Evolutionary conservation across 2,797 vertebrate genomes (phyloP), one percentile per base, ranked within the genome.

Genomic region (Hydrolagus colliei): DNA sequence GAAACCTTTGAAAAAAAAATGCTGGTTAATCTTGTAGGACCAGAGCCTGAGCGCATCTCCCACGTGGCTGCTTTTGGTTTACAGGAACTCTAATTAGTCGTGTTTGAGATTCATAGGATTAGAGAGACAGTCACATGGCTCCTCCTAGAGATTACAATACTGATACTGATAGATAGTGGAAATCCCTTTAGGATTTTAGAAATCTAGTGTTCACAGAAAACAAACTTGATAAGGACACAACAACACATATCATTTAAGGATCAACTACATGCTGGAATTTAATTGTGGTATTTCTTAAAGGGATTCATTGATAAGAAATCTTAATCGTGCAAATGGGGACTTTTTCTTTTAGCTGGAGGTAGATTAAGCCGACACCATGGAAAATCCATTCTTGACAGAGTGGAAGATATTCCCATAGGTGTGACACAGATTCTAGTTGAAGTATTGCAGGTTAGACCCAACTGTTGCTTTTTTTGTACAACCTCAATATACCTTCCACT

Each of bases 101-200:
- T 84, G 18, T 84, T 84, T 52, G 27, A 84, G 65, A 71, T 84
- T 11, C 16, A 71, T 20, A 35, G 65, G 79, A 71, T 68, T 52
- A 84, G 65, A 41, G 79, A 68, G 41, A 52, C 67, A 84, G 27
- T 71, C 32, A 52, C 27, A 71, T 84, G 27, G 65, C 63, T 68
- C 22, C 63, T 82, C 9, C 79, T 9, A 13, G 79, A 84, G 32
- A 68, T 84, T 84, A 84, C 32, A 20, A 14, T 27, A 20, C 65
- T 84, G 79, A 84, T 35, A 84, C 32, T 84, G 41, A 18, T 35
- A 84, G 65, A 67, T n/a, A 84, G 63, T 41, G 67, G 79, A 68
- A 35, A 63, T 41, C 32, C 20, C 16, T 35, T 9, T 84, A 18
- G 65, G 65, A n/a, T 68, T 71, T 71, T 84, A 84, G 27, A 84